Evolutionary conservation across 1,140 invertebrate species (phyloP).

Genomic region (Ooceraea biroi): DNA sequence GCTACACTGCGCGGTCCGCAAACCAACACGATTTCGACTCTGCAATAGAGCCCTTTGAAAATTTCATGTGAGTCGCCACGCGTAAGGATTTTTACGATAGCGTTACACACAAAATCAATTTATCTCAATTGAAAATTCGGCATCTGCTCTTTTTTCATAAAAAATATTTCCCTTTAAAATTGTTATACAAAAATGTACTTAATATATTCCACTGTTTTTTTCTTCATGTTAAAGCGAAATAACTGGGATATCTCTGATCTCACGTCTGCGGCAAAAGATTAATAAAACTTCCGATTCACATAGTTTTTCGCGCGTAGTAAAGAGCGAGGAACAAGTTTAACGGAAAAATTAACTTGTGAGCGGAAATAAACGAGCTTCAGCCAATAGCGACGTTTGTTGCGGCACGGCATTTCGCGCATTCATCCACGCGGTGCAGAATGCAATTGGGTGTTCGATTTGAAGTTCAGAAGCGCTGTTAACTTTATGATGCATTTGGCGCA

Average conservation of each 20-base stretch:
- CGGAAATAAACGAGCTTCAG: conserved; percentile 16
- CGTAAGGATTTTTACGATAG: not conserved
- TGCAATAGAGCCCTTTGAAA: conserved; percentile 5
- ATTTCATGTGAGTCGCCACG: conserved; percentile 16
- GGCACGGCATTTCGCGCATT: conserved; percentile 12
- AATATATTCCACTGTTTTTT: not conserved
- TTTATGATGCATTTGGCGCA: conserved; percentile 56
- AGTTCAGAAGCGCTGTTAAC: conserved; percentile 54
- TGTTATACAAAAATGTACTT: not conserved
- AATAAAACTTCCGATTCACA: conserved; percentile 1
- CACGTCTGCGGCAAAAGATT: not conserved
- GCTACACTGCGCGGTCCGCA: conserved; percentile 19
- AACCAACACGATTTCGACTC: conserved; percentile 21
- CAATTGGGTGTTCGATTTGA: conserved; percentile 53
- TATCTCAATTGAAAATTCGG: not conserved
- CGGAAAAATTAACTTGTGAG: not conserved
- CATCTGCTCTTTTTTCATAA: not conserved
- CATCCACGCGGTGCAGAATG: conserved; percentile 48
- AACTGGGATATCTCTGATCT: not conserved
- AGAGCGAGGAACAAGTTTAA: conserved; percentile 1
- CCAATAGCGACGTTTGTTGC: conserved; percentile 42
- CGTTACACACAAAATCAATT: conserved; percentile 30
- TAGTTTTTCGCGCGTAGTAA: not conserved
- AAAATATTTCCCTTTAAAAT: not conserved
- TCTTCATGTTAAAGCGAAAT: not conserved